Percentiles rank a stretch among this genome's conserved stretches.
These are phyloP conservation scores for Dorcus hopei DNA, from an alignment of 2,888 invertebrate genomes.

Conservation along the genomic window DNA sequence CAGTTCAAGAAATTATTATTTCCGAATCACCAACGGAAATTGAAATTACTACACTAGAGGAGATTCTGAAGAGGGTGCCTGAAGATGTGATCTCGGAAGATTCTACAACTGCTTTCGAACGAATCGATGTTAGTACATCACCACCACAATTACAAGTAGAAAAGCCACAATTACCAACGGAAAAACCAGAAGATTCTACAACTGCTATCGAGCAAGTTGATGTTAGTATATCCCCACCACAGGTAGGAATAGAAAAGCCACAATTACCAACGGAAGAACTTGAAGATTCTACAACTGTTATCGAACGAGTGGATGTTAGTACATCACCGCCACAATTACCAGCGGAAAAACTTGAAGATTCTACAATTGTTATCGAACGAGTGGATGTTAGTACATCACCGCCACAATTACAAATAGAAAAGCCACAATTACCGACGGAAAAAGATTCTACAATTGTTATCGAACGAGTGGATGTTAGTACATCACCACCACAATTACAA, in stretches of 20 bases:
- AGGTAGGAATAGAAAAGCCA: background rate
- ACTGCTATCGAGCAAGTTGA: background rate
- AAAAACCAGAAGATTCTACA: background rate
- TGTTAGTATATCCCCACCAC: background rate
- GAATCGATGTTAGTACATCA: background rate
- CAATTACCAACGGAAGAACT: background rate
- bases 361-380: background rate
- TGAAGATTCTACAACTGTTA: background rate
- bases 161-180: background rate
- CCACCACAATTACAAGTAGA: background rate
- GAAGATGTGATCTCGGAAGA: background rate
- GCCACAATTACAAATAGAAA: background rate
- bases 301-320: background rate
- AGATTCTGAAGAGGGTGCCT: background rate
- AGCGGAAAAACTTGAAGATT: background rate
- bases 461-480: background rate
- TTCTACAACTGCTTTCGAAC: background rate
- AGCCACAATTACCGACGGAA: background rate
- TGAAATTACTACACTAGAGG: slow-evolving; percentile 1
- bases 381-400: background rate
- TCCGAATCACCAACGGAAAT: slow-evolving; percentile 2
- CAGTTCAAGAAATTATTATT: background rate
- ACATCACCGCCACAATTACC: background rate
- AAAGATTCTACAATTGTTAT: background rate
- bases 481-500: background rate